Evolutionary conservation across 2,797 vertebrate species (phyloP).

Genomic region (Coregonus sp.): DNA sequence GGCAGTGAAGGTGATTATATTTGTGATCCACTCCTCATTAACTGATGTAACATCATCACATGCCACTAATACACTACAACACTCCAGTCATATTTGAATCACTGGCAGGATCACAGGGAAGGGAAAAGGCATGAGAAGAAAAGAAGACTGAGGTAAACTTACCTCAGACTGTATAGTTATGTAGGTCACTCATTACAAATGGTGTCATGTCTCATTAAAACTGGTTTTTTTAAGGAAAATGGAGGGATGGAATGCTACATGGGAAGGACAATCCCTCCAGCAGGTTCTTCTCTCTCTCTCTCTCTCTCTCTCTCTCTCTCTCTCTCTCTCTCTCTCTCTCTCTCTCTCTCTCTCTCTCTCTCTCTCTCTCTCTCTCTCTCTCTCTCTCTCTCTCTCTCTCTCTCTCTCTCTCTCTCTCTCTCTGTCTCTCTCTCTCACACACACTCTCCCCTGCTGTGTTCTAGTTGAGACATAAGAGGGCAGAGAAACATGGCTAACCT

Average conservation of each 20-base stretch:
- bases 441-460: too few species aligned
- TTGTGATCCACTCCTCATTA: background rate
- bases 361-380: background rate
- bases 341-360: background rate
- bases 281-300: background rate
- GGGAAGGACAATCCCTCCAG: background rate
- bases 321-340: background rate
- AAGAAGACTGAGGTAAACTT: background rate
- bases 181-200: slow-evolving; percentile 13
- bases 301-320: background rate
- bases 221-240: background rate
- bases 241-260: background rate
- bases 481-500: background rate
- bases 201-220: slow-evolving; percentile 6
- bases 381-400: background rate
- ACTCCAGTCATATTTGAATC: background rate
- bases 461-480: background rate
- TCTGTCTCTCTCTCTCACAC: background rate
- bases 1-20: background rate
- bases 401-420: background rate
- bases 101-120: slow-evolving; percentile 5
- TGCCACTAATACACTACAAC: background rate
- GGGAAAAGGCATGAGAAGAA: slow-evolving; percentile 6
- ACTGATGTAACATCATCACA: background rate
- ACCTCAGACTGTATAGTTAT: background rate